A percentile compares a stretch with the other conserved stretches of the same genome.
These are phyloP conservation scores for Argyrosomus regius DNA, from an alignment of 2,797 vertebrate species.

Conservation along the genomic window DNA sequence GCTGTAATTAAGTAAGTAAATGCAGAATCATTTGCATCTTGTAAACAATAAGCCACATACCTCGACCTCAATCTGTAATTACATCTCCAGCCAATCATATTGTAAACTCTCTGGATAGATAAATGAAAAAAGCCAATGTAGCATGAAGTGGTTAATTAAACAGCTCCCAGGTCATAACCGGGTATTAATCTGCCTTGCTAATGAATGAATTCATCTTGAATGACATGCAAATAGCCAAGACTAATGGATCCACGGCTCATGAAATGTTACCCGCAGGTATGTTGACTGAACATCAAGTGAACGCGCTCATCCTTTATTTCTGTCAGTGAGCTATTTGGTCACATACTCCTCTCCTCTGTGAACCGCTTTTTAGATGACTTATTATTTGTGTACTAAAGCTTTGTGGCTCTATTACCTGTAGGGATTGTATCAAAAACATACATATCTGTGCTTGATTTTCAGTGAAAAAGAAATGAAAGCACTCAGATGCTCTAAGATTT, in stretches of 20 bases:
- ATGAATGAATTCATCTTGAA: constrained; percentile 75
- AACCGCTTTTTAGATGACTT: constrained; percentile 9
- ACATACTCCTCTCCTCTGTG: not conserved
- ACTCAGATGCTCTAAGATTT: not conserved
- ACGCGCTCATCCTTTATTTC: constrained; percentile 29
- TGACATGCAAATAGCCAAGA: constrained; percentile 73
- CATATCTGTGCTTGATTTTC: constrained; percentile 4
- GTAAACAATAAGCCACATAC: constrained; percentile 25
- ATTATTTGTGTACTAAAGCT: constrained; percentile 20
- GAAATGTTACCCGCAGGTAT: constrained; percentile 60
- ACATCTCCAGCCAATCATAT: constrained; percentile 49
- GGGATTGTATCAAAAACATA: constrained; percentile 12
- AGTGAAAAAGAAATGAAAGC: constrained; percentile 12
- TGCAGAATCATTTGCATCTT: constrained; percentile 6
- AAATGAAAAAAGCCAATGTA: constrained; percentile 70
- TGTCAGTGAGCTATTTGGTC: constrained; percentile 32
- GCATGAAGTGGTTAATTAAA: constrained; percentile 80
- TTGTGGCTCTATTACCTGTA: constrained; percentile 1
- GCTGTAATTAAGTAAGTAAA: constrained; percentile 7
- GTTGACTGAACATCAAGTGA: constrained; percentile 49
- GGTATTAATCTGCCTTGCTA: constrained; percentile 69
- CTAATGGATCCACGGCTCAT: constrained; percentile 67
- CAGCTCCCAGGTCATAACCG: constrained; percentile 67
- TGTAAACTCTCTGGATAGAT: constrained; percentile 43
- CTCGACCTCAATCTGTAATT: constrained; percentile 28